Evolutionary conservation across 1,140 invertebrate species (phyloP), one percentile per base, ranked within the genome.

Genomic region (Aphelenchoides avenae): DNA sequence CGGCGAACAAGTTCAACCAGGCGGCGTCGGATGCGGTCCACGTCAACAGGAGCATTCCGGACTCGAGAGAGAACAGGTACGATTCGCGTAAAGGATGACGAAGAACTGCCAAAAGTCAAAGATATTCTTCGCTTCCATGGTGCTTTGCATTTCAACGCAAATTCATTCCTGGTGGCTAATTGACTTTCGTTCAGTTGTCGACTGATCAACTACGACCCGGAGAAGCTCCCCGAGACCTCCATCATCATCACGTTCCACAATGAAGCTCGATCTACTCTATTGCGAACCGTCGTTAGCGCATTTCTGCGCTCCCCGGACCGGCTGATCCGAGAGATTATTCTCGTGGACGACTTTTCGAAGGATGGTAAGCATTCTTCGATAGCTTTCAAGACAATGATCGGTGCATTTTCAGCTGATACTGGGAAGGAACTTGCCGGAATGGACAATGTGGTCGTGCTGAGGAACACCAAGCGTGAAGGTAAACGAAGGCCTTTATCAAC

Each of bases 181-280:
- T 20, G 22, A 5, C 2, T 22, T 30, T 63, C n/a, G 58, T 73
- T 42, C n/a, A 70, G 68, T 18, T 73, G 71, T 33, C 48, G 62
- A 20, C 27, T 42, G 7, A 44, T 46, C 11, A 55, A 61, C 26
- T 66, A 52, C 20, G 33, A 46, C 15, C n/a, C 34, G 7, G n/a
- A 20, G 27, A 52, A 52, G 18, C 63, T 75, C 20, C 55, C 49
- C 18, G 81, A 87, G 52, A 92, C 89, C 15, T 90, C 87, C 58
- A 87, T 93, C 33, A 91, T 94, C 74, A 92, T 94, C 61, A 93
- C 89, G 55, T 94, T 91, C 79, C 89, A 94, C 81, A 93, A 94
- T 73, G 90, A 94, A 80, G 90, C 90, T 0, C 81, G 90, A 31
- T 92, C 89, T 0, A 91, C 90, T 1, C 81, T 93, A 7, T 81